Evolutionary conservation across 2,797 vertebrate species (phyloP), one percentile per base, ranked within the genome.

Genomic region (Otolemur crassicaudatus): DNA sequence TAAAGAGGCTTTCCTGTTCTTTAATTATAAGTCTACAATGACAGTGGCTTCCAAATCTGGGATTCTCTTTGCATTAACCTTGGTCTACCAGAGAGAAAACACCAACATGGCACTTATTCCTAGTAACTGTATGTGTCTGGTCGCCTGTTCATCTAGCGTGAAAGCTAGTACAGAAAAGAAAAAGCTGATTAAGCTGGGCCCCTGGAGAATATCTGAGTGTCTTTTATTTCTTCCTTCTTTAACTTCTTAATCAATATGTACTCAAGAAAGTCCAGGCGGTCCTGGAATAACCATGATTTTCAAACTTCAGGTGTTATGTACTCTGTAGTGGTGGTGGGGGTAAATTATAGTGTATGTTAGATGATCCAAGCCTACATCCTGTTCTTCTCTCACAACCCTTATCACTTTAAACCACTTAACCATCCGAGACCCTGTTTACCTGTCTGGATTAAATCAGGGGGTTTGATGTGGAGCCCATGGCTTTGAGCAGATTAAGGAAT

Each of bases 71-170:
- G 8, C 63, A 7, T 63, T 37, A 58, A 1, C 25, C 4, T 46
- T 37, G 31, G 86, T 83, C 72, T 20, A 75, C 5, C 53, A 43
- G 60, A 79, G 34, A 14, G 61, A 87, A 83, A 82, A 63, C 4
- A 70, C 14, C 31, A 56, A 53, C 4, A 65, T 43, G 60, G 13
- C 27, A n/a, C 46, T 58, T 67, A 13, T 43, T 69, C 9, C 19
- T 60, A 25, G 58, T 22, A 93, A 73, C 29, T 82, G 29, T 46
- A 10, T 60, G 11, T 91, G 89, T 88, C 40, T 29, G 63, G 11
- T 63, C 8, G 53, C 37, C 12, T 65, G 27, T 63, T 88, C 46
- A 77, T n/a, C 13, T 70, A 49, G 31, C 70, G 93, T 97, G 90
- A 92, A 92, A 63, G 34, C 5, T 89, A 37, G 5, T 40, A 23